phyloP scores from a whole-genome alignment of 2,797 vertebrate genomes.

The Mormyrops attenuatus region DNA sequence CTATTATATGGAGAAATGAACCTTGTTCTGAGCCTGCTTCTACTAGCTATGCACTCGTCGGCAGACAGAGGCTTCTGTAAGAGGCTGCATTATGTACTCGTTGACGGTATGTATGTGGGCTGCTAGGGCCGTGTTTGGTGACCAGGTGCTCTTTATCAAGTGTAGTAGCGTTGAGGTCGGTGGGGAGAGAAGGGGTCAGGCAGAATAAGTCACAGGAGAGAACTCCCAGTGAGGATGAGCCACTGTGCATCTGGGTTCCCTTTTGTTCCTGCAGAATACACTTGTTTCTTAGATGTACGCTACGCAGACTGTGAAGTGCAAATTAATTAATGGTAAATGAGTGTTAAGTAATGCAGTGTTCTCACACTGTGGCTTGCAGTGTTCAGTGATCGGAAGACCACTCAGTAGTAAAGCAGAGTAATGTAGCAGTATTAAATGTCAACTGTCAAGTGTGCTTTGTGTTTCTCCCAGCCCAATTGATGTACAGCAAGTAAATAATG shows the following conservation, averaged over 20 bases:
- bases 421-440: background rate
- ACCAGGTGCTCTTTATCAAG: background rate
- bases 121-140: background rate
- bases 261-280: constrained; percentile 4
- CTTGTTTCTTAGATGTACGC: background rate
- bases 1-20: background rate
- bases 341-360: background rate
- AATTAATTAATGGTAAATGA: background rate
- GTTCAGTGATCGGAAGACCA: background rate
- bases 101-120: background rate
- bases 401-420: background rate
- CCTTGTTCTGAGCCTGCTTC: background rate
- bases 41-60: background rate
- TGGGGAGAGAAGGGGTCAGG: background rate
- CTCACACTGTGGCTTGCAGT: background rate
- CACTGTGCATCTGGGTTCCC: background rate
- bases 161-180: background rate
- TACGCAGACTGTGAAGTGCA: background rate
- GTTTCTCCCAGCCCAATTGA: background rate
- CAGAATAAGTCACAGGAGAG: background rate
- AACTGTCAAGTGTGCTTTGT: background rate
- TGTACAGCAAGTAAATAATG: background rate
- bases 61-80: background rate
- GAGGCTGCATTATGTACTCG: background rate
- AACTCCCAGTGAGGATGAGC: background rate